Percentiles rank a stretch among this genome's conserved stretches.
phyloP scores from a whole-genome alignment of 2,797 vertebrate genomes.

The Gorsachius magnificus region DNA sequence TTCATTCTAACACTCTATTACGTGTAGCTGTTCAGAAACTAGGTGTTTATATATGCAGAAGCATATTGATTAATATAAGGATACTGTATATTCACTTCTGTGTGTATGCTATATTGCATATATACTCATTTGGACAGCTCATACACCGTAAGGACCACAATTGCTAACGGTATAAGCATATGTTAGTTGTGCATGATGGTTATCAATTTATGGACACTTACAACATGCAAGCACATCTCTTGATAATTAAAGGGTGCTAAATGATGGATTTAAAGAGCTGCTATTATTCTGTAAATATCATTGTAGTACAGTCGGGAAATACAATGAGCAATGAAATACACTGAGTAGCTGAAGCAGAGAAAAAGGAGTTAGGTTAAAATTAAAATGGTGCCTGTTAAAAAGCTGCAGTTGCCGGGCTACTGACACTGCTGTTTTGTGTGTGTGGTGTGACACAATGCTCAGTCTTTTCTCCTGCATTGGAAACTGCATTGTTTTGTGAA shows the following conservation, averaged over 20 bases:
- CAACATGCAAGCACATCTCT: not conserved
- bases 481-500: slow-evolving; percentile 56
- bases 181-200: not conserved
- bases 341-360: not conserved
- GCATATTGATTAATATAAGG: not conserved
- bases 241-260: not conserved
- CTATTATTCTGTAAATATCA: not conserved
- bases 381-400: slow-evolving; percentile 61
- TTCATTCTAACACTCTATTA: not conserved
- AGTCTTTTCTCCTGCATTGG: slow-evolving; percentile 33
- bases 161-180: not conserved
- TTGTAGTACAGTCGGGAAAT: not conserved
- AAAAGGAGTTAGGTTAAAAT: slow-evolving; percentile 19
- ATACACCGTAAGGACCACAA: not conserved
- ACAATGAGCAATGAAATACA: not conserved
- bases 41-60: not conserved
- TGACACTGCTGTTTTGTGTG: slow-evolving; percentile 12
- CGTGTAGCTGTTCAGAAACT: not conserved
- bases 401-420: slow-evolving; percentile 75
- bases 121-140: not conserved
- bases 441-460: slow-evolving; percentile 14
- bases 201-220: not conserved
- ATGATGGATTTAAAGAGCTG: not conserved
- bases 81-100: not conserved
- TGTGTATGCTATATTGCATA: not conserved